Evolutionary conservation across 2,113 vertebrate genomes (phyloP).

Genomic region (Pseudopipra pipra): DNA sequence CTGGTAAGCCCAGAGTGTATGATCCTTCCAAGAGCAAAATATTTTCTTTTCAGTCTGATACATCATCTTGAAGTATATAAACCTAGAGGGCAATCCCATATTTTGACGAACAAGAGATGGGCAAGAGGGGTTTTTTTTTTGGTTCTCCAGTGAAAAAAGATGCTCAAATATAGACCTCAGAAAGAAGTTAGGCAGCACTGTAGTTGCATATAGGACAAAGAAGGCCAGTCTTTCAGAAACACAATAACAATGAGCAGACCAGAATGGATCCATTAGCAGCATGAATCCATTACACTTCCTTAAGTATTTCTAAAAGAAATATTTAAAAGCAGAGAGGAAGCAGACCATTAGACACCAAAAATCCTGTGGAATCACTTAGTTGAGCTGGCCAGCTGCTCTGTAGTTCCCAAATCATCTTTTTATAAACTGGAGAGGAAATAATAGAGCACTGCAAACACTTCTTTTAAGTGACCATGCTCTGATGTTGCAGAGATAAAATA

Average conservation of each 20-base stretch:
- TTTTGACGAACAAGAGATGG: not conserved
- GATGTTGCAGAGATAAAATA: not conserved
- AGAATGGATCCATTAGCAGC: not conserved
- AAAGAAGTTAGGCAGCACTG: not conserved
- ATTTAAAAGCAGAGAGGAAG: not conserved
- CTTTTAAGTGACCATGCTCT: not conserved
- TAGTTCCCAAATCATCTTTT: not conserved
- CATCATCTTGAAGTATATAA: not conserved
- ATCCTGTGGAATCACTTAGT: not conserved
- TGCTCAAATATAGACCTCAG: not conserved
- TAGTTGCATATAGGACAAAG: not conserved
- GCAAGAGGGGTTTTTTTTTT: not conserved
- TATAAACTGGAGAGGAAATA: not conserved
- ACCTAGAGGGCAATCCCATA: not conserved
- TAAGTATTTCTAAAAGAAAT: not conserved
- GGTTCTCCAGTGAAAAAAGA: not conserved
- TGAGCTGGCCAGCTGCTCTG: not conserved
- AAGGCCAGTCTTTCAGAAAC: not conserved
- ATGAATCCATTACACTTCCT: not conserved
- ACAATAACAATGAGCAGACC: not conserved
- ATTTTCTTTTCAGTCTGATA: constrained; percentile 3
- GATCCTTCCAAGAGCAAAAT: not conserved
- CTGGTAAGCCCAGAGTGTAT: not conserved
- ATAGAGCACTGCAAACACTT: not conserved
- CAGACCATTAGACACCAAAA: not conserved